Evolutionary conservation across 2,113 vertebrate genomes (phyloP).

Genomic region (Bolborhynchus lineola): DNA sequence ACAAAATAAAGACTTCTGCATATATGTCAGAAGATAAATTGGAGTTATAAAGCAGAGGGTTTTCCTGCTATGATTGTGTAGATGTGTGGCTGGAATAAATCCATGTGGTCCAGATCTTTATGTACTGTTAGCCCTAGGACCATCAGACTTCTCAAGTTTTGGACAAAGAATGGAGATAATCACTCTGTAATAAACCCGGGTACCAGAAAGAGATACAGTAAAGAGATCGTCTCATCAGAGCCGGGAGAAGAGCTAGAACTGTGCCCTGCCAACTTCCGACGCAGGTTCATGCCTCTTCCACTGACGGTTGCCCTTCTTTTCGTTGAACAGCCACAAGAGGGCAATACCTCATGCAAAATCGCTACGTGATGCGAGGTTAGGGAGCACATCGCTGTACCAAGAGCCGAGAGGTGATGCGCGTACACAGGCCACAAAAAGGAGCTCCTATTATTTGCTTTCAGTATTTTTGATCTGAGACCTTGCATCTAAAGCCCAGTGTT

Average conservation of each 20-base stretch:
- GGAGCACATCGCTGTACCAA: accelerated
- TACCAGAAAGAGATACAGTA: not conserved
- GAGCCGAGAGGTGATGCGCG: not conserved
- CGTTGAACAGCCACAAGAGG: not conserved
- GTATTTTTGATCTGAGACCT: not conserved
- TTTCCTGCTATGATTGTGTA: not conserved
- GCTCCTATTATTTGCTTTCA: not conserved
- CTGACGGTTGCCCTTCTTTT: no score
- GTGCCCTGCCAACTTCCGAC: not conserved
- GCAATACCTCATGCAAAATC: not conserved
- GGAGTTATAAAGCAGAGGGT: not conserved
- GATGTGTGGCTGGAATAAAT: not conserved
- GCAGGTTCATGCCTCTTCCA: no score
- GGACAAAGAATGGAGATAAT: not conserved
- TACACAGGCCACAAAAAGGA: not conserved
- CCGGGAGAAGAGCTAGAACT: not conserved
- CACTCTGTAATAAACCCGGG: not conserved
- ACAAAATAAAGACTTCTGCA: not conserved
- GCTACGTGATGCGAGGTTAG: accelerated
- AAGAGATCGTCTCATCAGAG: no score
- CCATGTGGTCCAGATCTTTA: accelerated
- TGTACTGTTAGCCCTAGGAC: not conserved
- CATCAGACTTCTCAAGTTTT: not conserved
- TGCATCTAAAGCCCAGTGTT: not conserved
- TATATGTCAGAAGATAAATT: no score